Conservation (phyloP, 1,140 invertebrate species). For the Rhyzopertha dominica region DNA sequence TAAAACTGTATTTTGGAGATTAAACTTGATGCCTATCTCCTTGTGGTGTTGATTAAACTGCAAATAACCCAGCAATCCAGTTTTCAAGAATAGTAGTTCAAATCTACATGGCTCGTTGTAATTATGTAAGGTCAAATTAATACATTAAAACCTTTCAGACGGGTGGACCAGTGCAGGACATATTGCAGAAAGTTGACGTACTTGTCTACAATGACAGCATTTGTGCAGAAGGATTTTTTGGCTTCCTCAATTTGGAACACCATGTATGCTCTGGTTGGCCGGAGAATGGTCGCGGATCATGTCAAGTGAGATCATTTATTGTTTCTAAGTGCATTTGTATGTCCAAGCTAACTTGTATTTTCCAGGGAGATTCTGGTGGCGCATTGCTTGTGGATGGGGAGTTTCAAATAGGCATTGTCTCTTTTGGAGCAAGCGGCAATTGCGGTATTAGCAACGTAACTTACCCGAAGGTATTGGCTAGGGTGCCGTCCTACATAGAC, state of each 20-base stretch:
- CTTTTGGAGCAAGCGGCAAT: slow-evolving; percentile 14
- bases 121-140: too few relatives aligned
- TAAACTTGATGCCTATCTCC: too few relatives aligned
- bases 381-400: slow-evolving; percentile 12
- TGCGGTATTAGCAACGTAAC: slow-evolving; percentile 17
- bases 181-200: slow-evolving; percentile 12
- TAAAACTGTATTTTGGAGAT: too few relatives aligned
- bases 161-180: slow-evolving; percentile 1
- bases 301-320: slow-evolving; percentile 11
- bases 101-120: too few relatives aligned
- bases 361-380: slow-evolving; percentile 18
- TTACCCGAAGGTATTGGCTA: slow-evolving; percentile 14
- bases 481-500: slow-evolving; percentile 13
- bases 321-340: not conserved
- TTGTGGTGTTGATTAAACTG: too few relatives aligned
- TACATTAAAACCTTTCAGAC: too few relatives aligned
- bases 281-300: slow-evolving; percentile 14
- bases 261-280: slow-evolving; percentile 15
- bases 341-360: not conserved
- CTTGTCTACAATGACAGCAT: slow-evolving; percentile 6
- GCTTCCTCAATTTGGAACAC: slow-evolving; percentile 9
- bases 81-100: too few relatives aligned
- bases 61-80: too few relatives aligned
- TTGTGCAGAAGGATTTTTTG: slow-evolving; percentile 5
- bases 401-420: slow-evolving; percentile 15